Base-by-base conservation (phyloP, 1,140 invertebrate genomes). In the Globodera rostochiensis region DNA sequence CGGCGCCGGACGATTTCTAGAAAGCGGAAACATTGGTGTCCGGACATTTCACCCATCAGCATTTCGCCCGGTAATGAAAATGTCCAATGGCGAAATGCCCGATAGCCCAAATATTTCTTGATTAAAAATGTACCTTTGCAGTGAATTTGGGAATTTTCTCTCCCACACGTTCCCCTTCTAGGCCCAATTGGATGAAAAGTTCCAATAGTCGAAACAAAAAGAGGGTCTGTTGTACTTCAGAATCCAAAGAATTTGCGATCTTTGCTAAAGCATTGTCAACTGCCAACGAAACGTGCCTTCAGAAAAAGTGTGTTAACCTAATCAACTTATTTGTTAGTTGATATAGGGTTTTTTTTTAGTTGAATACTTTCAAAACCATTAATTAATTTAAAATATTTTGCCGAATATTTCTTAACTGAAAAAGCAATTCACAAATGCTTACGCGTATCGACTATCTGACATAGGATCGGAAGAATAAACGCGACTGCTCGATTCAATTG, bases 121-220 rank as follows among this genome's bases (percentile, higher is more conserved):
- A 8, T 47, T 67, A 57, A 64, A 6, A 64, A 19, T 46, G 19
- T 60, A 88, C 87, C 82, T 89, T 89, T 3, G 90, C 82, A 9
- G 88, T 88, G 49, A 86, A 84, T 79, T 89, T 88, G 21, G 84
- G 86, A 1, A 90, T 80, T 80, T 89, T 90, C 49, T 89, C 89
- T 36, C 87, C 85, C 15, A 90, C 74, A 74, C 96, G 91, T 91
- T 98, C 97, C 0, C 96, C 95, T 90, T 98, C 97, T 36, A 99
- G 91, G 0, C 97, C 98, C 74, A 99, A 93, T 87, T 98, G 96
- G 4, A 99, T 96, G 91, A 98, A 99, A 19, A 99, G 91, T 91
- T 98, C 97, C 15, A 99, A 90, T 64, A 80, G 73, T 19, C 71
- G 92, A 3, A 94, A 93, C 15, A 99, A 90, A 49, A 99, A 91